A percentile compares a stretch with the other conserved stretches of the same genome.
phyloP scores from a whole-genome alignment of 2,888 invertebrate species.

The Diadromus collaris region DNA sequence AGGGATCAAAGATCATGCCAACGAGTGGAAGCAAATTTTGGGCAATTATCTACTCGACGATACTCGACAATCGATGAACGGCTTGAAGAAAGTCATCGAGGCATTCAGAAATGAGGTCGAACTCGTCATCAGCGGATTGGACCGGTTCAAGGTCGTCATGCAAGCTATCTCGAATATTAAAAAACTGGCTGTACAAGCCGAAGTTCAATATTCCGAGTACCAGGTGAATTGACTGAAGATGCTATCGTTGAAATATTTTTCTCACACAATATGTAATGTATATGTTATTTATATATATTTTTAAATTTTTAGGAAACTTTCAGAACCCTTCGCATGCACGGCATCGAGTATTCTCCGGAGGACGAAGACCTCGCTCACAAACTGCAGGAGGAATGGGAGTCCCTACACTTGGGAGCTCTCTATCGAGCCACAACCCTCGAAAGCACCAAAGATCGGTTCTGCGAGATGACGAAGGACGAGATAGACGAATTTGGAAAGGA shows the following conservation, averaged over 20 bases:
- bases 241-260: background rate
- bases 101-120: slow-evolving; percentile 85
- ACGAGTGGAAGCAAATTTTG: slow-evolving; percentile 89
- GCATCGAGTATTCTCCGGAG: slow-evolving; percentile 83
- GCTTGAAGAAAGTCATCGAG: slow-evolving; percentile 86
- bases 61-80: slow-evolving; percentile 86
- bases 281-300: background rate
- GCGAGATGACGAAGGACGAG: slow-evolving; percentile 89
- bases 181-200: slow-evolving; percentile 88
- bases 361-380: slow-evolving; percentile 83
- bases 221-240: slow-evolving; percentile 66
- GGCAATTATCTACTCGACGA: slow-evolving; percentile 86
- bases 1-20: slow-evolving; percentile 87
- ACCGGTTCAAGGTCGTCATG: slow-evolving; percentile 92
- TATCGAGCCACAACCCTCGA: slow-evolving; percentile 87
- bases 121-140: slow-evolving; percentile 88
- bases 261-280: background rate
- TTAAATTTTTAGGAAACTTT: slow-evolving; percentile 90
- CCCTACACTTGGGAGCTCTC: slow-evolving; percentile 85
- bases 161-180: slow-evolving; percentile 90
- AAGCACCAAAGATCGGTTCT: slow-evolving; percentile 93
- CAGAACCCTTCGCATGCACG: slow-evolving; percentile 87
- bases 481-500: slow-evolving; percentile 85
- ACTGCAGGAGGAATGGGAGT: slow-evolving; percentile 86
- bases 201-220: slow-evolving; percentile 86